A percentile compares a stretch with the other conserved stretches of the same genome.
These are phyloP conservation scores for Acanthosoma haemorrhoidale DNA, from an alignment of 2,888 invertebrate species.

Conservation along the genomic window DNA sequence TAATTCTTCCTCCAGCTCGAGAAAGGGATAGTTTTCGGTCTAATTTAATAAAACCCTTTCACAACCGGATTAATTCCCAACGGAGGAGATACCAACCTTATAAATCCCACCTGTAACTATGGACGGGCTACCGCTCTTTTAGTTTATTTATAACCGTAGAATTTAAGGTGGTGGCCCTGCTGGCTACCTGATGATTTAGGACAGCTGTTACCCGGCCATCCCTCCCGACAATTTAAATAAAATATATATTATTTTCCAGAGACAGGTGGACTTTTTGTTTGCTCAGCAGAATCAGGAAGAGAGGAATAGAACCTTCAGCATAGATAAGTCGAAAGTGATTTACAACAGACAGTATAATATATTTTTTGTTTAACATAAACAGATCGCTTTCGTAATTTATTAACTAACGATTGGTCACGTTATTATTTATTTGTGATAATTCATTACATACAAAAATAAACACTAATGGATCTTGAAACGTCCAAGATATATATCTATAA, in stretches of 20 bases:
- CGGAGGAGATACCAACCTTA: neutral
- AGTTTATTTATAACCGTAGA: constrained; percentile 7
- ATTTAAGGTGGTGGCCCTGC: constrained; percentile 12
- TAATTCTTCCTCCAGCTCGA: too few species aligned
- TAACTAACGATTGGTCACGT: neutral
- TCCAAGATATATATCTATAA: too few species aligned
- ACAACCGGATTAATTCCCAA: constrained; percentile 16
- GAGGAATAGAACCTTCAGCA: neutral
- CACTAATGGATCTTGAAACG: too few species aligned
- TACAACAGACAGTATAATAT: neutral
- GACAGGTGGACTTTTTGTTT: too few species aligned
- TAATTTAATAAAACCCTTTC: constrained; percentile 29
- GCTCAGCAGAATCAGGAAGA: too few species aligned
- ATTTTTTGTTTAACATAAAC: neutral
- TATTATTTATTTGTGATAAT: too few species aligned
- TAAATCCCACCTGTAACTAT: constrained; percentile 19
- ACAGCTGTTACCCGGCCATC: constrained; percentile 13
- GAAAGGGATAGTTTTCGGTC: neutral
- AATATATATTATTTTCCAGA: too few species aligned
- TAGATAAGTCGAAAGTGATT: neutral
- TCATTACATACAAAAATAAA: too few species aligned
- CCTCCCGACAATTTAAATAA: constrained; percentile 7
- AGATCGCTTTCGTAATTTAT: neutral
- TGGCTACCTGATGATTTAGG: constrained; percentile 6
- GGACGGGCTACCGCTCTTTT: constrained; percentile 9